These are phyloP conservation scores for Eidolon dupreanum DNA, from an alignment of 2,797 vertebrate genomes.

Conservation along the genomic window DNA sequence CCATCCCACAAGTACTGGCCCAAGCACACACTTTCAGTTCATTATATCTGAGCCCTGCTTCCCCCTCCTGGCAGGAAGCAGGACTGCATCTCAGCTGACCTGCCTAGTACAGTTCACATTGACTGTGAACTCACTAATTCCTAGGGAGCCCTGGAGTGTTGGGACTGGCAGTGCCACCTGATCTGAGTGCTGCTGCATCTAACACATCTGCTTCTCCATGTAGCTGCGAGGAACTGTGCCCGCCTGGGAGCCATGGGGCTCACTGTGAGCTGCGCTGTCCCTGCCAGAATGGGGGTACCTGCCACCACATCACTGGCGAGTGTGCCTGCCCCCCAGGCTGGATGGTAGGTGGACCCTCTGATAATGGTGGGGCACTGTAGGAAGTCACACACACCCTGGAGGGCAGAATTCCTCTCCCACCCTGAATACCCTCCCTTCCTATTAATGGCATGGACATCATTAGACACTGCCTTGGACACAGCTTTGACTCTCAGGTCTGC, in stretches of 20 bases:
- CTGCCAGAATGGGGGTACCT: conserved; percentile 97
- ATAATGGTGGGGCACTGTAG: background rate
- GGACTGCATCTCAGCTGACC: background rate
- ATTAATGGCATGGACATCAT: background rate
- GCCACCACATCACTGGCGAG: conserved; percentile 98
- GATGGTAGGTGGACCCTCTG: conserved; percentile 89
- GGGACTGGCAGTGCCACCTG: background rate
- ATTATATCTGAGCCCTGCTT: background rate
- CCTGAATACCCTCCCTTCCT: background rate
- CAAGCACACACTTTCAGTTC: background rate
- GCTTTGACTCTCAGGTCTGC: background rate
- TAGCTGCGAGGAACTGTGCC: conserved; percentile 97
- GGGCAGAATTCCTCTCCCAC: background rate
- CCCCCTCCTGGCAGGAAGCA: background rate
- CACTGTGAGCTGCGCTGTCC: conserved; percentile 98
- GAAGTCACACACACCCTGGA: background rate
- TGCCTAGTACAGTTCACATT: background rate
- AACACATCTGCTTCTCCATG: background rate
- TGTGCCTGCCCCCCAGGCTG: conserved; percentile 96
- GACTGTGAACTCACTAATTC: background rate
- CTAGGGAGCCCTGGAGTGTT: background rate
- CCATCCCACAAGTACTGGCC: background rate
- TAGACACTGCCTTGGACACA: background rate
- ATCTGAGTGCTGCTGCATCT: background rate
- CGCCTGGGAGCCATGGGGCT: conserved; percentile 95